A percentile compares a stretch with the other conserved stretches of the same genome.
Conservation (phyloP, 2,888 invertebrate species). For the Eristalinus sepulchralis region DNA sequence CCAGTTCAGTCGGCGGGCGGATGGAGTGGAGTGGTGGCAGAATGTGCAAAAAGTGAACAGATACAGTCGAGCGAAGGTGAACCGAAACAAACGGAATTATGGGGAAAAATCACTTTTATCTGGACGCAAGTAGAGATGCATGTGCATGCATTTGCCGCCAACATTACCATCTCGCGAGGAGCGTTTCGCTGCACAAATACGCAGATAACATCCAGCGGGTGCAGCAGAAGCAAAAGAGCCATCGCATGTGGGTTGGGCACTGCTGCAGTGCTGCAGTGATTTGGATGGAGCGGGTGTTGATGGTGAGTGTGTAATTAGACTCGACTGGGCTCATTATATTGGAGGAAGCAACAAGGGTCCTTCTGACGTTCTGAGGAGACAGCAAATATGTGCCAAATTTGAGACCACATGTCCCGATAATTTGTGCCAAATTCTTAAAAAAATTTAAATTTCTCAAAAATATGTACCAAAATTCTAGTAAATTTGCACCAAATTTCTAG, state of each 20-base stretch:
- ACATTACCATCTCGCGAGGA: constrained; percentile 33
- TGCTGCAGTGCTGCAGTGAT: neutral
- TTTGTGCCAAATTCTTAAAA: too few species aligned
- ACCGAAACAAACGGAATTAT: constrained; percentile 70
- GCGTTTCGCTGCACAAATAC: constrained; percentile 54
- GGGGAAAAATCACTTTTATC: constrained; percentile 65
- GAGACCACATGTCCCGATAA: too few species aligned
- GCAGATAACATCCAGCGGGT: constrained; percentile 55
- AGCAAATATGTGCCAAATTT: too few species aligned
- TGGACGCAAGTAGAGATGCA: constrained; percentile 58
- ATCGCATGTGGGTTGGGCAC: too few species aligned
- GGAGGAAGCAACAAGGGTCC: too few species aligned
- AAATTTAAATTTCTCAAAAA: too few species aligned
- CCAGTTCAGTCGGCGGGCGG: neutral
- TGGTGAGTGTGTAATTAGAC: constrained; percentile 19
- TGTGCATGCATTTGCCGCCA: constrained; percentile 63
- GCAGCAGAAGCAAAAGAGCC: constrained; percentile 35
- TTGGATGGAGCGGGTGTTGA: neutral
- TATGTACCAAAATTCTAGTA: too few species aligned
- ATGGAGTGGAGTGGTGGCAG: constrained; percentile 26
- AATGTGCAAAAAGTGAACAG: constrained; percentile 16
- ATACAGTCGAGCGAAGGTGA: constrained; percentile 61
- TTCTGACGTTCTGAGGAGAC: too few species aligned
- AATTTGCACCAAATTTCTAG: too few species aligned
- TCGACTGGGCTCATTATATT: neutral